Percentiles rank a stretch among this genome's conserved stretches.
Conservation (phyloP, 30 jellyfish, hydroid and myxozoan species). For the Aurelia coerulea region DNA sequence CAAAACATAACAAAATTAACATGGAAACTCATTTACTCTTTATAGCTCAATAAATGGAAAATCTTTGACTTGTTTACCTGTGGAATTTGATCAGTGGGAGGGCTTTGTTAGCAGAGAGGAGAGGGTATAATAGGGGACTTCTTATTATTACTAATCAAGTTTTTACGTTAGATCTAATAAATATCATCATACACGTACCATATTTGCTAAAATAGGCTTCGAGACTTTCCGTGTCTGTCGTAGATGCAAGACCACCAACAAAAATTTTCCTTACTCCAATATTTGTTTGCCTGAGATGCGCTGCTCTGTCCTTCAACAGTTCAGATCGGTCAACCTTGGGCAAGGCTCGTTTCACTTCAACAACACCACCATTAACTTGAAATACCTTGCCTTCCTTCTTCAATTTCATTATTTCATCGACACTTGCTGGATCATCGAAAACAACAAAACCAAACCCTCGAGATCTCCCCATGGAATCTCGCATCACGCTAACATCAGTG, state of each 20-base stretch:
- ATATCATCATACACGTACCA: constrained; percentile 35
- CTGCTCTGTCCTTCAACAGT: constrained; percentile 14
- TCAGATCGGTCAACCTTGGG: constrained; percentile 66
- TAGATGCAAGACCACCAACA: constrained; percentile 91
- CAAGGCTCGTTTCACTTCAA: constrained; percentile 93
- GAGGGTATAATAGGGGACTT: too few relatives aligned
- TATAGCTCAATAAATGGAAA: too few relatives aligned
- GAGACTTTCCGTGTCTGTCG: constrained; percentile 70
- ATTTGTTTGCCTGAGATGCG: constrained; percentile 48
- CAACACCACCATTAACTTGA: constrained; percentile 75
- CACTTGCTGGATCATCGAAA: constrained; percentile 77
- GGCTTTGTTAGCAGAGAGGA: too few relatives aligned
- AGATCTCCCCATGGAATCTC: constrained; percentile 74
- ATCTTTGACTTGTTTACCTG: too few relatives aligned
- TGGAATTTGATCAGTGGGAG: too few relatives aligned
- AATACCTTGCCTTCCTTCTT: constrained; percentile 79
- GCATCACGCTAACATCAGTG: constrained; percentile 74
- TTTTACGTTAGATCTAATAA: too few relatives aligned
- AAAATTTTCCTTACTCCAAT: constrained; percentile 65
- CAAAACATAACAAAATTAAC: too few relatives aligned
- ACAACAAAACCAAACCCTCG: constrained; percentile 96
- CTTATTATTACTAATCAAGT: too few relatives aligned
- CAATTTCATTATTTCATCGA: constrained; percentile 77
- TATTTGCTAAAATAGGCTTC: constrained; percentile 69
- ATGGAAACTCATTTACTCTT: too few relatives aligned